Base-by-base conservation (phyloP, 2,113 vertebrate genomes). In the Setophaga kirtlandii region DNA sequence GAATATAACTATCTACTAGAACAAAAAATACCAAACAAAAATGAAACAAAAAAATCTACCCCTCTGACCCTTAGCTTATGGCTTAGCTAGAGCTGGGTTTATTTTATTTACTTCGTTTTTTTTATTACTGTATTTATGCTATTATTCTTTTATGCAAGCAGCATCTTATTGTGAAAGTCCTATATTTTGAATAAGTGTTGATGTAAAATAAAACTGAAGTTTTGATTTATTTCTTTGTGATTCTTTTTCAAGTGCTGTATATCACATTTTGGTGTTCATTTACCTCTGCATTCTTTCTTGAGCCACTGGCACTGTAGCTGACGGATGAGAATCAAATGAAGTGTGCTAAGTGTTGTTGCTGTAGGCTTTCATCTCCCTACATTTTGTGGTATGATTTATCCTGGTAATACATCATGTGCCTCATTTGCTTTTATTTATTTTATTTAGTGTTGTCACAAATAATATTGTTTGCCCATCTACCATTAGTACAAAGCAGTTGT, bases 301-400 rank as follows among this genome's bases (percentile, higher is more conserved):
- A 98, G 98, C 97, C 97, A 98, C 93, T 85, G 97, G 97, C 89
- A 83, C 97, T 93, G 94, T 97, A 97, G 87, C 98, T 99, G 99
- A 99, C 62, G 96, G 97, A 99, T 98, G 98, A 97, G 97, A 98
- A 98, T 98, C 98, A 98, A 98, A 99, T 99, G 98, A 98, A 98
- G 98, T 98, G 98, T 98, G 97, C 96, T 98, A 98, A 98, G 98
- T 97, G 97, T 97, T 97, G 97, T 98, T 97, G 98, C 97, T 98
- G 95, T 96, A 98, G 97, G 97, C 82, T 98, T 98, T 98, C 96
- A 95, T 98, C 98, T 97, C 96, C 96, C 97, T 96, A 76, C 93
- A 80, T 97, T 98, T 97, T 74, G 85, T 93, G 87, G 89, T 95
- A 96, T 98, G 98, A 99, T 98, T 99, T 99, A 98, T 98, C 98